Conservation (phyloP, 2,888 invertebrate genomes). For the Trichopoda pennipes region DNA sequence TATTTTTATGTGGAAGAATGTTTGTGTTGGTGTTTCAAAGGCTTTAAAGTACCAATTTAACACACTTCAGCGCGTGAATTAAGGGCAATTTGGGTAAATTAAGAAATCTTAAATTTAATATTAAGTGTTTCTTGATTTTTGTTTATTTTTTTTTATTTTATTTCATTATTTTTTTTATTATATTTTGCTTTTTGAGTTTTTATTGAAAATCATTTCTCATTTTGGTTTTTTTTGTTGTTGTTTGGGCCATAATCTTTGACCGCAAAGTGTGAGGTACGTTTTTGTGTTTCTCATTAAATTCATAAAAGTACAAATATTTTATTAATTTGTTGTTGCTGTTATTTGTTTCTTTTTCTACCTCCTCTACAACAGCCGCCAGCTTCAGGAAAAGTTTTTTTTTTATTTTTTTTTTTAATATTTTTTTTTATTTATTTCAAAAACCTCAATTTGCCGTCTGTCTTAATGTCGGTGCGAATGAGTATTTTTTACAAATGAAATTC, state of each 20-base stretch:
- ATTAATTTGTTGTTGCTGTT: conserved; percentile 1
- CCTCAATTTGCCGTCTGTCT: conserved; percentile 45
- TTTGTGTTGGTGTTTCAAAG: conserved; percentile 30
- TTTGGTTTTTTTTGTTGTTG: neutral
- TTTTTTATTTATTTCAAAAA: conserved; percentile 49
- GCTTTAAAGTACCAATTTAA: conserved; percentile 73
- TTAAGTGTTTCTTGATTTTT: conserved; percentile 52
- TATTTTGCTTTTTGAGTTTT: neutral
- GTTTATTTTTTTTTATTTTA: conserved; percentile 17
- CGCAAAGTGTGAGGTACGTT: conserved; percentile 49
- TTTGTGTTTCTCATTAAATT: conserved; percentile 21
- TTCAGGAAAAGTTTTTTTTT: conserved; percentile 32
- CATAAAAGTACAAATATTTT: conserved; percentile 28
- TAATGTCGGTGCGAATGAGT: neutral
- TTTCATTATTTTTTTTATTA: conserved; percentile 26
- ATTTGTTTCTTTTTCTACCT: neutral
- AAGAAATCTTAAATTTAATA: conserved; percentile 74
- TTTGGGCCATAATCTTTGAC: conserved; percentile 23
- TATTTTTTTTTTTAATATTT: neutral
- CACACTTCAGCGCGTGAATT: conserved; percentile 80
- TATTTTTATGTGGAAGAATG: neutral
- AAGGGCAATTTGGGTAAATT: conserved; percentile 78
- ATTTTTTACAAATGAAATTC: conserved; percentile 47
- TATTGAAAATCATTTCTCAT: conserved; percentile 7
- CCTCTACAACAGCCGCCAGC: neutral